phyloP scores from a whole-genome alignment of 1,140 invertebrate genomes.

The Hylaeus anthracinus region DNA sequence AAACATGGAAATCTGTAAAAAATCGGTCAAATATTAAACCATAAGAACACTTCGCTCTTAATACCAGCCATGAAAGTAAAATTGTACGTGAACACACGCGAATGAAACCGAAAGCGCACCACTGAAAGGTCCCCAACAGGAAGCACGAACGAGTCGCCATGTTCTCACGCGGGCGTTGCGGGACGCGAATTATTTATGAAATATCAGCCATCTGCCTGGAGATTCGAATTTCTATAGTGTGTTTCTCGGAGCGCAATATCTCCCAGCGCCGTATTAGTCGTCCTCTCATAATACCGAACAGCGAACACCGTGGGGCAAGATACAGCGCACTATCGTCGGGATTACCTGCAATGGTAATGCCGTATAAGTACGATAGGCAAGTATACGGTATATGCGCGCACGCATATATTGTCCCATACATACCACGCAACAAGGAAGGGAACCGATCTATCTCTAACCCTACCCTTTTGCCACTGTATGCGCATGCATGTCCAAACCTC shows the following conservation, averaged over 20 bases:
- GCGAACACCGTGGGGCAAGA: conserved; percentile 36
- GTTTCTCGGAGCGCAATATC: conserved; percentile 37
- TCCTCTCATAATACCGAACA: conserved; percentile 43
- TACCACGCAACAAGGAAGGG: conserved; percentile 52
- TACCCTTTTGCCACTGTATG: conserved; percentile 33
- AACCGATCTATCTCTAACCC: conserved; percentile 41
- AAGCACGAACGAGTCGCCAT: background rate
- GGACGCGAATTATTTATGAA: conserved; percentile 42
- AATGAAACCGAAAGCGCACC: background rate
- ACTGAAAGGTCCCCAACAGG: background rate
- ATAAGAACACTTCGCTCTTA: no score
- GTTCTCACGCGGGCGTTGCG: conserved; percentile 34
- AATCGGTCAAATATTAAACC: no score
- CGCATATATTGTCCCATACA: conserved; percentile 21
- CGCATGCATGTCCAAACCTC: conserved; percentile 42
- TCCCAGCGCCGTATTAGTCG: conserved; percentile 55
- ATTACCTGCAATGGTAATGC: conserved; percentile 53
- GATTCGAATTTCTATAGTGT: conserved; percentile 26
- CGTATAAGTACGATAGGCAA: conserved; percentile 38
- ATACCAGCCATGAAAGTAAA: background rate
- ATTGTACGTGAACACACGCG: background rate
- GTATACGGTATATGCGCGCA: conserved; percentile 12
- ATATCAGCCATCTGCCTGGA: conserved; percentile 18
- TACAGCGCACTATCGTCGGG: conserved; percentile 48
- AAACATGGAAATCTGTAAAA: no score